Base-by-base conservation (phyloP, 2,113 vertebrate species). In the Danionella cerebrum region DNA sequence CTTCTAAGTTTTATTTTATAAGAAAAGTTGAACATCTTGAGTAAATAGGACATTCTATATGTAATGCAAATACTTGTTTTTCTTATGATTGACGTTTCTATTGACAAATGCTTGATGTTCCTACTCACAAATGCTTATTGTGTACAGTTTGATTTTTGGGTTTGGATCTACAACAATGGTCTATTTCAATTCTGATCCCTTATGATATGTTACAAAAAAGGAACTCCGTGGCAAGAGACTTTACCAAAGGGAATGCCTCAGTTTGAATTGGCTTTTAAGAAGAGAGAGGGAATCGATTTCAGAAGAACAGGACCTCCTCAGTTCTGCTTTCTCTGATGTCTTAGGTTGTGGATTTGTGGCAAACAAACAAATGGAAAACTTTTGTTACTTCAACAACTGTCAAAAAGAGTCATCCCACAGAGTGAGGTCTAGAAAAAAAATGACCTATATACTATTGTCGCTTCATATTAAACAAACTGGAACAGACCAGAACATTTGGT, bases 261-360 rank as follows among this genome's bases (percentile, higher is more conserved):
- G 47, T 58, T 69, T 54, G 36, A 62, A 67, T 48, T 33, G 42
- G 31, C 58, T 69, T 73, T 73, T 47, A 70, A 64, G 60, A 41
- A 51, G 29, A 71, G 11, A 45, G 39, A 50, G 18, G 29, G 54
- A 75, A 62, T 70, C 22, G 11, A 64, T 67, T 44, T 36, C n/a
- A 60, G 25, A 67, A 9, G n/a, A 62, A 36, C 24, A 33, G 4
- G 33, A 25, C 52, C 53, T 38, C 65, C 27, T 68, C 42, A 11
- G 57, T 25, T 58, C 21, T 58, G 66, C 48, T 68, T 45, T 29
- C 53, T 48, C 11, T 62, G 29, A 42, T 50, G 44, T 27, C 35
- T 60, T 41, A 24, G 51, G 52, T 45, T 25, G 45, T 48, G 19
- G 39, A 21, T 67, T 57, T 35, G 53, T 27, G 53, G 47, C 66